Evolutionary conservation across 2,113 vertebrate species (phyloP), one percentile per base, ranked within the genome.

Genomic region (Cyanoderma ruficeps): DNA sequence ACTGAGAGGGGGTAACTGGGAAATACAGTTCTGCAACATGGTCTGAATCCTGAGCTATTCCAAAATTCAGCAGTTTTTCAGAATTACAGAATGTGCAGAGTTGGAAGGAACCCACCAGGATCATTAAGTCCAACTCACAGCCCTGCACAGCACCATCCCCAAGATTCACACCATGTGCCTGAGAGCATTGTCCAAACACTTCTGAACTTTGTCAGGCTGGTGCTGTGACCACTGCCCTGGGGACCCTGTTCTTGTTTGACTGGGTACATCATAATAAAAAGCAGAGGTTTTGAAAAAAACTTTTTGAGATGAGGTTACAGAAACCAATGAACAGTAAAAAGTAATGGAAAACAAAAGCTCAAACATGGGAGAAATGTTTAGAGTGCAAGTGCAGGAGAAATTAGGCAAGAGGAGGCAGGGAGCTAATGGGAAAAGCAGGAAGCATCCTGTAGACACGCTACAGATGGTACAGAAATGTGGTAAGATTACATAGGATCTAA

Each of bases 161-260:
- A 20, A 1, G 63, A 46, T 18, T 69, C 39, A 19, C 63, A 1
- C 33, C 27, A 0, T 22, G 17, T 52, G 27, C 27, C 33, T 2
- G 2, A n/a, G 33, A n/a, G 23, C n/a, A 16, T 3, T n/a, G 39
- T 13, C 39, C n/a, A 30, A 24, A 39, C 7, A 0, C 22, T 69
- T 47, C 41, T 6, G 33, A 53, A 1, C 47, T 60, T 55, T 39
- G 15, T 44, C 72, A 60, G 46, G 22, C 27, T 87, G 63, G 25
- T 27, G 53, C 63, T 69, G 63, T 11, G 53, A 37, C 21, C 17
- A 4, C 19, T 46, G 3, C 28, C 23, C 23, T 61, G 47, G 8
- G 12, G 19, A 39, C 0, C 12, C 28, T 78, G 33, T 24, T 87
- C 23, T 39, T 69, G 6, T 75, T 71, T 76, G 70, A 60, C 49